Percentiles rank a stretch among this genome's conserved stretches.
Conservation (phyloP, 2,888 invertebrate genomes). For the Bruchidius siliquastri region DNA sequence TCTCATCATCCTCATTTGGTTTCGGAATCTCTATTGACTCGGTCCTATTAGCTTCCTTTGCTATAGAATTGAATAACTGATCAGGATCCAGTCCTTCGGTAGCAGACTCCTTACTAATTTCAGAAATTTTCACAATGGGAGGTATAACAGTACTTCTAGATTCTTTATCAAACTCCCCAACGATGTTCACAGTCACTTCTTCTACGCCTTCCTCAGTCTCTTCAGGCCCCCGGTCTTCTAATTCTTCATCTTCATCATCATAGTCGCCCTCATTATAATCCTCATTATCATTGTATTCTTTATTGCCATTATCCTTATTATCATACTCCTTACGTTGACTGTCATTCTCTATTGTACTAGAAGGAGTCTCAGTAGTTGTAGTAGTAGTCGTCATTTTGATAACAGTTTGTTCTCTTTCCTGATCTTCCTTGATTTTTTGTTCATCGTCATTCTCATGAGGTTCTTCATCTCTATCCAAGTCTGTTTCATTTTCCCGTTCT, state of each 20-base stretch:
- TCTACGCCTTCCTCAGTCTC: not conserved
- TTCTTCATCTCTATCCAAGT: constrained; percentile 5
- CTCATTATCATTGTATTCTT: constrained; percentile 3
- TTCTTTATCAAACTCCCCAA: constrained; percentile 2
- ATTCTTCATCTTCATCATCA: constrained; percentile 4
- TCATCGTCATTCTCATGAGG: constrained; percentile 10
- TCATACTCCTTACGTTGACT: not conserved
- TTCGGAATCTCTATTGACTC: not conserved
- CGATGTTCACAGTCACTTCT: not conserved
- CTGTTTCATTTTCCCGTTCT: constrained; percentile 1
- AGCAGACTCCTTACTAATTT: not conserved
- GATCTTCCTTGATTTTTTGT: constrained; percentile 4
- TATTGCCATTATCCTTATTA: not conserved
- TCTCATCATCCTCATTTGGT: constrained; percentile 9
- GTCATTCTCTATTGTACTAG: not conserved
- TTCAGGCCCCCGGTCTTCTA: not conserved
- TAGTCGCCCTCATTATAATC: constrained; percentile 3
- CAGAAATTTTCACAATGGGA: not conserved
- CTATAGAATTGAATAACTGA: not conserved
- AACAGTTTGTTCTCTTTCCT: constrained; percentile 4
- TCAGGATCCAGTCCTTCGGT: not conserved
- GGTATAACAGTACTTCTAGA: not conserved
- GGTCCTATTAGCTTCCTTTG: not conserved
- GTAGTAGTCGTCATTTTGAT: not conserved
- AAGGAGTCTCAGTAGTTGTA: constrained; percentile 1